Conservation (phyloP, 2,888 invertebrate species). For the Seira sanloemensis region DNA sequence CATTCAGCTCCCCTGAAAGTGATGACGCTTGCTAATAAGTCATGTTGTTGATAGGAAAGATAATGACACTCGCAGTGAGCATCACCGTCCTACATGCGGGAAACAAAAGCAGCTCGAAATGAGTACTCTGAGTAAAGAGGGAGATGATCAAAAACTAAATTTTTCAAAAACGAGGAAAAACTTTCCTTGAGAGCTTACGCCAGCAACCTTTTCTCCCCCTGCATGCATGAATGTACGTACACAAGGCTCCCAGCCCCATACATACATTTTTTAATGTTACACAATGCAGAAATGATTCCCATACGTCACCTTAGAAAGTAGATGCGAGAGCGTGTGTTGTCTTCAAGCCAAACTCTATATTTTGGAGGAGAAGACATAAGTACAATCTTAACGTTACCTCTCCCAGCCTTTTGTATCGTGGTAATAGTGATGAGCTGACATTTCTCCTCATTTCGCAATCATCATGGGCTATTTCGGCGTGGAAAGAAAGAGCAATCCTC, state of each 20-base stretch:
- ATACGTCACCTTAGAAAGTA: not conserved
- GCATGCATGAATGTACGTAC: not conserved
- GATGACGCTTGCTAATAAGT: not conserved
- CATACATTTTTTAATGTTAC: not conserved
- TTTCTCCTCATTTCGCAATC: conserved; percentile 71
- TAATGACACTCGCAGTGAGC: conserved; percentile 29
- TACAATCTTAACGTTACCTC: conserved; percentile 25
- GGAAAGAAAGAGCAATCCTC: not conserved
- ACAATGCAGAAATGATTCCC: not conserved
- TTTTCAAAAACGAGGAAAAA: conserved; percentile 30
- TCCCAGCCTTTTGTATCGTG: conserved; percentile 22
- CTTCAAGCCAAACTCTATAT: not conserved
- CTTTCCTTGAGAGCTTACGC: no score
- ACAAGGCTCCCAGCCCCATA: not conserved
- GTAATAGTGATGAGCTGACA: conserved; percentile 71
- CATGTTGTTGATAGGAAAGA: conserved; percentile 31
- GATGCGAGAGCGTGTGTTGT: no score
- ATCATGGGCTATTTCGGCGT: conserved; percentile 18
- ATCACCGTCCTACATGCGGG: conserved; percentile 16
- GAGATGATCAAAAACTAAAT: conserved; percentile 58
- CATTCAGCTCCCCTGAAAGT: not conserved
- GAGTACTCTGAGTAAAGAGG: conserved; percentile 21
- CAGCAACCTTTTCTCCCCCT: not conserved
- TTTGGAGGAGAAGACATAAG: conserved; percentile 13
- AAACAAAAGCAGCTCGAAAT: not conserved